Percentiles rank a stretch among this genome's conserved stretches.
Conservation (phyloP, 2,797 vertebrate species). For the Crax fasciolata region DNA sequence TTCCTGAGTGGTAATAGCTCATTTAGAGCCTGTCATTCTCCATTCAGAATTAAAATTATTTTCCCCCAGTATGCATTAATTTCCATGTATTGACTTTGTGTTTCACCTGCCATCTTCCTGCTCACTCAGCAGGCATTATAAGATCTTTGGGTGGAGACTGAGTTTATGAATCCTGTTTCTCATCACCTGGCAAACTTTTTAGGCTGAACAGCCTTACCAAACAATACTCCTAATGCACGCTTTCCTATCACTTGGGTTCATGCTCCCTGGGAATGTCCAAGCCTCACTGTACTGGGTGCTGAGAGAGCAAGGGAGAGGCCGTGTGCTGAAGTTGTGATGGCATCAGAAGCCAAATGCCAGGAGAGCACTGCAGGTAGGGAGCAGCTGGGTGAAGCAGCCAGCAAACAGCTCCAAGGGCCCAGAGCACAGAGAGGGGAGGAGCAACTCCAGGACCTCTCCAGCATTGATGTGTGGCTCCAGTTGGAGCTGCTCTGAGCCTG, state of each 20-base stretch:
- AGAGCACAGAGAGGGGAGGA: rapidly evolving
- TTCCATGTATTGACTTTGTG: constrained; percentile 51
- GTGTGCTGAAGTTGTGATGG: neutral
- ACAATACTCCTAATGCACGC: neutral
- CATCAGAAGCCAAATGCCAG: neutral
- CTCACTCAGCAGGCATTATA: neutral
- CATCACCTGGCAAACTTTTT: neutral
- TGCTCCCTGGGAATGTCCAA: neutral
- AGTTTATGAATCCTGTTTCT: constrained; percentile 12
- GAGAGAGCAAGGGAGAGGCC: rapidly evolving
- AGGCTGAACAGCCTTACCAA: neutral
- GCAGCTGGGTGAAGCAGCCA: neutral
- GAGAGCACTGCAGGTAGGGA: neutral
- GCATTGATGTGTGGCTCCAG: neutral
- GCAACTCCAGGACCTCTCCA: neutral
- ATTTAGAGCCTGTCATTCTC: constrained; percentile 40
- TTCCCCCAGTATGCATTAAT: constrained; percentile 17
- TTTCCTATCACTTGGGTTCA: neutral
- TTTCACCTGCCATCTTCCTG: constrained; percentile 29
- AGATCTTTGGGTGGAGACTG: neutral
- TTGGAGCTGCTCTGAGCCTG: neutral
- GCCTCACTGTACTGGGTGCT: neutral
- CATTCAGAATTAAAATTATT: constrained; percentile 20
- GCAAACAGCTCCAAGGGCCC: neutral
- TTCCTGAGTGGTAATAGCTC: constrained; percentile 9